phyloP scores from a whole-genome alignment of 2,888 invertebrate genomes.

The Acleris cristana region DNA sequence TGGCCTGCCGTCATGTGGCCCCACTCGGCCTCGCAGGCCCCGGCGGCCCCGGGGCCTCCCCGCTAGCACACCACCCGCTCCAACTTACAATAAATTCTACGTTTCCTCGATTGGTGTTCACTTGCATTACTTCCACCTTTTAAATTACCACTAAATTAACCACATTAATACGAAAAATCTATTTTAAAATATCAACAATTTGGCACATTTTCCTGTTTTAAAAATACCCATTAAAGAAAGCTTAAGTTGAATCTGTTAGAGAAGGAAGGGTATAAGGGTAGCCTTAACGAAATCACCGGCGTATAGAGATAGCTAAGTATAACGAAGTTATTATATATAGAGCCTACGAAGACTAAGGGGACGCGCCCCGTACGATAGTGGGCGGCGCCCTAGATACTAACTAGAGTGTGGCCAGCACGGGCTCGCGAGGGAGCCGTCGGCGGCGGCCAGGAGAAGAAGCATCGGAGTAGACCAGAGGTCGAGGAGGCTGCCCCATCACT shows the following conservation, averaged over 20 bases:
- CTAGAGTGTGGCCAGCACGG: slow-evolving; percentile 23
- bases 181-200: slow-evolving; percentile 74
- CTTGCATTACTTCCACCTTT: slow-evolving; percentile 51
- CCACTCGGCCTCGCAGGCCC: background rate
- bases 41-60: slow-evolving; percentile 14
- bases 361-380: slow-evolving; percentile 30
- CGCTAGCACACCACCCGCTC: slow-evolving; percentile 27
- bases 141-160: slow-evolving; percentile 27
- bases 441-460: background rate
- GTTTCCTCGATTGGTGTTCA: slow-evolving; percentile 73
- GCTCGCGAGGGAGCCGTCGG: background rate
- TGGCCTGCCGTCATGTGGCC: background rate
- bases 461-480: background rate
- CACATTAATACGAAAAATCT: slow-evolving; percentile 42
- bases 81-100: slow-evolving; percentile 52
- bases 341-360: slow-evolving; percentile 38
- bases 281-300: slow-evolving; percentile 34
- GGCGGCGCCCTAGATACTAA: slow-evolving; percentile 32
- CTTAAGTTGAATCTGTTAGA: slow-evolving; percentile 21
- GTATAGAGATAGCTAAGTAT: slow-evolving; percentile 36
- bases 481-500: too few relatives aligned
- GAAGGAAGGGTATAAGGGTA: slow-evolving; percentile 32
- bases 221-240: slow-evolving; percentile 48
- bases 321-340: slow-evolving; percentile 34
- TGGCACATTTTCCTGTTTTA: slow-evolving; percentile 76